Base-by-base conservation (phyloP, 2,888 invertebrate genomes). In the Lasius platythorax region DNA sequence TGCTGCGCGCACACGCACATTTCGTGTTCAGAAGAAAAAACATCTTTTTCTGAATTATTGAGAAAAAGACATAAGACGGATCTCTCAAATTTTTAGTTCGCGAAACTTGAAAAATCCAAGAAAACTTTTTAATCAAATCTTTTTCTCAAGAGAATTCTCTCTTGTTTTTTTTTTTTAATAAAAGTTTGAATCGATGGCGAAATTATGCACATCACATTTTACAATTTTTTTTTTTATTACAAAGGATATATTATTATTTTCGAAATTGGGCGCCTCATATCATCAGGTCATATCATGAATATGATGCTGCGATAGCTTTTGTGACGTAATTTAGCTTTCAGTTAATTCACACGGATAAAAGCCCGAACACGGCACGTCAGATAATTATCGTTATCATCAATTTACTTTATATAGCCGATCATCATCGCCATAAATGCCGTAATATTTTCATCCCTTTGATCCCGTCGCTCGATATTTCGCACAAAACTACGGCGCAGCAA, bases 361-460 rank as follows among this genome's bases (percentile, higher is more conserved):
- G 78, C 43, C 9, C 30, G 15, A n/a, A n/a, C 53, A 28, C n/a
- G 18, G 43, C 37, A 37, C 12, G 53, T 56, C n/a, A 58, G 78
- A 68, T 68, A 66, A 67, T 46, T 66, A 40, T 76, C 76, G 76
- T 33, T 53, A 68, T 76, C 37, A 76, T 76, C 53, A 37, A 78
- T 78, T 78, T 78, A 68, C 28, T 37, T 68, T 43, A 56, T 8
- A 53, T 78, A 70, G 56, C 56, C 56, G 78, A 78, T 78, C 72
- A 23, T 70, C 30, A 58, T 76, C 37, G 2, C 18, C 67, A 23
- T 58, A 58, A 43, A 72, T 79, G 30, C 56, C n/a, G 28, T 40
- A 40, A 56, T 40, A 53, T 70, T 72, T 68, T 11, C 46, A 30
- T 78, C 46, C 30, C 43, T 33, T 58, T 18, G 18, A 56, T 70